Base-by-base conservation (phyloP, 2,113 vertebrate species). In the Prunella fulvescens region DNA sequence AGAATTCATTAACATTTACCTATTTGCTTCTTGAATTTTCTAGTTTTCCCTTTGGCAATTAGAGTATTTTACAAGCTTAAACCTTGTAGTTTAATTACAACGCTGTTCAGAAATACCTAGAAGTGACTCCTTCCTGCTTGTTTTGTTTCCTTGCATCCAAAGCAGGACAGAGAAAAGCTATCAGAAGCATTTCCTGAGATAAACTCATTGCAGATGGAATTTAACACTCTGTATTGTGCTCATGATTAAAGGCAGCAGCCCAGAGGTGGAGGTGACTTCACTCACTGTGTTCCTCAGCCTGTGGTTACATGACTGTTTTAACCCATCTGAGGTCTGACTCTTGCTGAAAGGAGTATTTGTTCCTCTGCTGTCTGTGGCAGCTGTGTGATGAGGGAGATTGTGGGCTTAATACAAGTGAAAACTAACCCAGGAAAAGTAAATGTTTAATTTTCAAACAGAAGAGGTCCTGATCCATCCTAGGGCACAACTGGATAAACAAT, bases 231-330 rank as follows among this genome's bases (percentile, higher is more conserved):
- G 4, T 67, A 10, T 92, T 70, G 56, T 86, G 44, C 66, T 91
- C 57, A 18, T 73, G 86, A 19, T 53, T 66, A 37, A 40, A 76
- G 25, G 14, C 29, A 77, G 39, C 57, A 86, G 20, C 62, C 42
- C 40, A 80, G 84, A 77, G 81, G 57, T 62, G 45, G 91, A 90
- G 70, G 66, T 96, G 94, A 70, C 88, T 88, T 89, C 29, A 10
- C 60, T 84, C 14, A 1, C 23, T 40, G 16, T 13, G 10, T 65
- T 92, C 54, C 50, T 71, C 50, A 53, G 50, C 42, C 76, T 70
- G 56, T 83, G 64, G 54, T 70, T 93, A 7, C 17, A 1, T 11
- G 71, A 14, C 76, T 80, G 0, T 37, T 86, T 88, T 57, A 91
- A 45, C 47, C 60, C 45, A 24, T 40, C 18, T 61, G 62, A 29